Evolutionary conservation across 2,113 vertebrate species (phyloP).

Genomic region (Columbina picui): DNA sequence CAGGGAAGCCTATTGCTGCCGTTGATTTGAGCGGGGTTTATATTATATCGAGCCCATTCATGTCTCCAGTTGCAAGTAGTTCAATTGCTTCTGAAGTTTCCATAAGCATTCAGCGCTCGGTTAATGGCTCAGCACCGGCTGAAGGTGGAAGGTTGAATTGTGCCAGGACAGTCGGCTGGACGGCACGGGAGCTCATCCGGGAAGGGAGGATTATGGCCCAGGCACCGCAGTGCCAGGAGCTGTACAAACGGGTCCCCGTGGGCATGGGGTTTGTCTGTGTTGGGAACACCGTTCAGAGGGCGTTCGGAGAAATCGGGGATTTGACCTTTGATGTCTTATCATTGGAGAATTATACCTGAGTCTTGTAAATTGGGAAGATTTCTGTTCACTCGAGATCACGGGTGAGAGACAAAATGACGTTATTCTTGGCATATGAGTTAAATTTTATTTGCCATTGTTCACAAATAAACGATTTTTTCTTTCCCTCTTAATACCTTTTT

Average conservation of each 20-base stretch:
- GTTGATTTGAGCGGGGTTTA: neutral
- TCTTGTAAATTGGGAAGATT: neutral
- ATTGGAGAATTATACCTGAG: neutral
- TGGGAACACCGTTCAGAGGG: neutral
- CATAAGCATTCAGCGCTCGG: neutral
- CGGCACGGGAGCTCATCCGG: neutral
- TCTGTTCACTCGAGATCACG: neutral
- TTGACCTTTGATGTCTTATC: neutral
- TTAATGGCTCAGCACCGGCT: neutral
- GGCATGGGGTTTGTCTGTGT: neutral
- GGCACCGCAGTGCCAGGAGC: neutral
- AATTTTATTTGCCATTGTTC: neutral
- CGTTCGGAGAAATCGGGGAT: neutral
- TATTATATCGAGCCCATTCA: slow-evolving; percentile 33
- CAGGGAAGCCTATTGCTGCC: slow-evolving; percentile 34
- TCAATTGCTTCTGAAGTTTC: slow-evolving; percentile 32
- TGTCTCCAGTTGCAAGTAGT: slow-evolving; percentile 17
- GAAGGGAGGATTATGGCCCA: neutral
- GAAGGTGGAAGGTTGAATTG: neutral
- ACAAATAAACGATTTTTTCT: neutral
- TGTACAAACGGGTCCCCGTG: rapidly evolving
- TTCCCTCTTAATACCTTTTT: neutral
- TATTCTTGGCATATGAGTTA: rapidly evolving
- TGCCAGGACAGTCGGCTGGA: neutral
- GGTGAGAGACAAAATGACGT: neutral